These are phyloP conservation scores for Poecilia picta DNA, from an alignment of 2,797 vertebrate species.

Conservation along the genomic window DNA sequence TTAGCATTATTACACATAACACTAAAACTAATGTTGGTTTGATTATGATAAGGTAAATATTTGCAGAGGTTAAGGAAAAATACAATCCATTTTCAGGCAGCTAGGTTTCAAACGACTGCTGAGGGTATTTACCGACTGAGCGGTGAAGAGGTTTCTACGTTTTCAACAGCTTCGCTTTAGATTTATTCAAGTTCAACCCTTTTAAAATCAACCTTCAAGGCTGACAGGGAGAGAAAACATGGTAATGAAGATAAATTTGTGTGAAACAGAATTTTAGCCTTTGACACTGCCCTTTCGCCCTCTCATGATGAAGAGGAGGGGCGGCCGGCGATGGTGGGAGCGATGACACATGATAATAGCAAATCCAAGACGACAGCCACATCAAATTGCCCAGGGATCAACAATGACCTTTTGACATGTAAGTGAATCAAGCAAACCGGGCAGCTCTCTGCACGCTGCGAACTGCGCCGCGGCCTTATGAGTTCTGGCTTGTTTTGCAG, in stretches of 20 bases:
- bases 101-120: background rate
- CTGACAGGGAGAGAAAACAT: background rate
- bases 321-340: constrained; percentile 1
- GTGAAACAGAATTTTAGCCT: constrained; percentile 43
- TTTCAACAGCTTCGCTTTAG: background rate
- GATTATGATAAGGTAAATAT: background rate
- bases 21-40: background rate
- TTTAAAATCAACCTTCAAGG: constrained; percentile 8
- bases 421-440: constrained; percentile 37
- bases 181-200: constrained; percentile 4
- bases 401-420: constrained; percentile 46
- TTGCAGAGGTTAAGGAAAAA: background rate
- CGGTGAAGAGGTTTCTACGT: background rate
- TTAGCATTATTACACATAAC: background rate
- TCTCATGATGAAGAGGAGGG: constrained; percentile 21
- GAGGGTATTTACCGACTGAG: background rate
- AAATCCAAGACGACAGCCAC: constrained; percentile 61
- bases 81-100: background rate
- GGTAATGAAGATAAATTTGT: constrained; percentile 34
- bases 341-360: constrained; percentile 45
- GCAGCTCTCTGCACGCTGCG: constrained; percentile 8
- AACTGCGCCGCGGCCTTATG: background rate
- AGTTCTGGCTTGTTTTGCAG: constrained; percentile 29
- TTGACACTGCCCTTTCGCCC: constrained; percentile 52
- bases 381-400: constrained; percentile 49